Base-by-base conservation (phyloP, 2,113 vertebrate genomes). In the Menura novaehollandiae region DNA sequence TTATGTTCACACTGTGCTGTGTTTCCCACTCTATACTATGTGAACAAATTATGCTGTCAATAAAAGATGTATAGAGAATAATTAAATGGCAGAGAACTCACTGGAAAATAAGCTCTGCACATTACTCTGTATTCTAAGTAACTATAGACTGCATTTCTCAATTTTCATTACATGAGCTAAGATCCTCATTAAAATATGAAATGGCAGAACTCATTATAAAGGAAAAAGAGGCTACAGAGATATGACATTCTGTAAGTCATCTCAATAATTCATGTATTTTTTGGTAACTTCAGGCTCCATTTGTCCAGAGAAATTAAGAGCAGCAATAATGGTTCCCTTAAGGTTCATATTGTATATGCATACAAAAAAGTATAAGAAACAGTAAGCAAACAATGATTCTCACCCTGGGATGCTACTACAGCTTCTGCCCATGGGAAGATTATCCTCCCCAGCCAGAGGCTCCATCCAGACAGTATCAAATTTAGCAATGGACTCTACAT, bases 1-100 rank as follows among this genome's bases (percentile, higher is more conserved):
- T 96, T 86, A 75, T 87, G 73, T 33, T 93, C 93, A 94, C 47
- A 52, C 60, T 85, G 89, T 92, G 91, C 92, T 81, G 85, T 66
- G 77, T 59, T 96, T 94, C 80, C 91, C 79, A 63, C 76, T 79
- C 84, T 47, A 4, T 18, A 87, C 88, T 82, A 93, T 62, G 43
- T 26, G 69, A 93, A 19, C 75, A 88, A 95, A 92, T 95, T 92
- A 88, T 51, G 63, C 58, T 93, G 78, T 83, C 89, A 86, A 80
- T 83, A 83, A 74, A 79, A 74, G 75, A 87, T 32, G 26, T 62
- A 83, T 10, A 43, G 53, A 88, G 84, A 82, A 93, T 56, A 89
- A 93, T 85, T 82, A 89, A 91, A 73, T 92, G 62, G 53, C 80
- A 91, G 20, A 91, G 80, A 88, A 82, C 64, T 73, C 49, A 85